Conservation (phyloP, 2,888 invertebrate genomes). For the Ormyrus pomaceus region DNA sequence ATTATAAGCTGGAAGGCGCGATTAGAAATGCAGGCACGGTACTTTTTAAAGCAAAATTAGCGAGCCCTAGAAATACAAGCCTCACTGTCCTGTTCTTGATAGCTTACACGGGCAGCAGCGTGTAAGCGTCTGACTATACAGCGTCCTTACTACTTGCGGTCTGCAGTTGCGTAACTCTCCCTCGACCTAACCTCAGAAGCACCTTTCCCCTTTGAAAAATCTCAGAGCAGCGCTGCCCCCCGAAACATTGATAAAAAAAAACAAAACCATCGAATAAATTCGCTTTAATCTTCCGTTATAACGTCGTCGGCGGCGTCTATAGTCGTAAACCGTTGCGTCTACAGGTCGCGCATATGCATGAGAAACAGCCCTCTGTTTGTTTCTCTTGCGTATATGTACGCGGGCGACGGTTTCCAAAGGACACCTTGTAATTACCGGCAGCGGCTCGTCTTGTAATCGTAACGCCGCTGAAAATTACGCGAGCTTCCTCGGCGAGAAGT, state of each 20-base stretch:
- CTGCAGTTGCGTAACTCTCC: background rate
- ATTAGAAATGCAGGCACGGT: no score
- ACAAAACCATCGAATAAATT: conserved; percentile 9
- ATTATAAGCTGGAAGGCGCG: no score
- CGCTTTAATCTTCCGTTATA: conserved; percentile 53
- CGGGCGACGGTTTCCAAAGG: conserved; percentile 26
- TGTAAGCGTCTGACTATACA: conserved; percentile 1
- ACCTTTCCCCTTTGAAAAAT: no score
- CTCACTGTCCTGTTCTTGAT: no score
- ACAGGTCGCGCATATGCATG: background rate
- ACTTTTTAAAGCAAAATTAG: no score
- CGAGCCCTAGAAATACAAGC: no score
- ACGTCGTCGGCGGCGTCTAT: conserved; percentile 1
- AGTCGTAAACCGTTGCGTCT: background rate
- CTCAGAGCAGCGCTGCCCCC: no score
- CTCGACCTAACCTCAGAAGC: no score
- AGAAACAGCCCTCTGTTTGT: conserved; percentile 14
- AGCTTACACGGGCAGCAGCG: background rate
- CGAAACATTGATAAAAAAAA: no score
- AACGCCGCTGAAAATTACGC: conserved; percentile 1
- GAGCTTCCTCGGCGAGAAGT: background rate
- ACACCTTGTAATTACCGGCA: conserved; percentile 37
- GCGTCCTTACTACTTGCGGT: conserved; percentile 1
- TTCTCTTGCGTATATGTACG: conserved; percentile 12
- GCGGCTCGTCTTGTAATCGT: conserved; percentile 22